A percentile compares a stretch with the other conserved stretches of the same genome.
These are phyloP conservation scores for Taphrorychus bicolor DNA, from an alignment of 2,888 invertebrate genomes.

Conservation along the genomic window DNA sequence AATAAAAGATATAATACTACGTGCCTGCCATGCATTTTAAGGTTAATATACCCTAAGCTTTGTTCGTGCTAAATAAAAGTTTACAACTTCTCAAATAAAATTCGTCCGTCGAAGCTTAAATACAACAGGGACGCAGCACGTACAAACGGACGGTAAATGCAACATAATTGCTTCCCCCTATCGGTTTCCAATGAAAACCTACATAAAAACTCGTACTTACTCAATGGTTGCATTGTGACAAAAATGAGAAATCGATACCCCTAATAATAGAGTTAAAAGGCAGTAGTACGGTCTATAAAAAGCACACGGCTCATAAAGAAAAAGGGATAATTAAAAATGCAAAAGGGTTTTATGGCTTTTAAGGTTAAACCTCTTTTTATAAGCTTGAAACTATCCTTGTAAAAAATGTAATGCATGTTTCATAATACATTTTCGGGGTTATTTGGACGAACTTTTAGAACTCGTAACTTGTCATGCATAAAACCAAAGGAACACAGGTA, in stretches of 20 bases:
- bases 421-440: not conserved
- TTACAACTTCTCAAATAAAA: not conserved
- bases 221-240: slow-evolving; percentile 7
- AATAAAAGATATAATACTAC: not conserved
- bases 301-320: slow-evolving; percentile 7
- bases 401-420: slow-evolving; percentile 11
- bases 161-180: not conserved
- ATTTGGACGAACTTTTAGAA: slow-evolving; percentile 5
- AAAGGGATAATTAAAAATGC: slow-evolving; percentile 17
- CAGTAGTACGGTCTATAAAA: slow-evolving; percentile 14
- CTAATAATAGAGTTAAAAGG: slow-evolving; percentile 15
- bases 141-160: not conserved
- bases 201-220: not conserved
- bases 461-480: not conserved
- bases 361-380: slow-evolving; percentile 15
- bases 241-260: slow-evolving; percentile 18
- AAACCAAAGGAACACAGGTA: not conserved
- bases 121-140: slow-evolving; percentile 1
- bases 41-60: not conserved
- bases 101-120: not conserved
- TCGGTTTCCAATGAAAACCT: slow-evolving; percentile 1
- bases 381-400: slow-evolving; percentile 5
- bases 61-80: not conserved
- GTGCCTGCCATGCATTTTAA: not conserved
- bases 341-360: slow-evolving; percentile 20